Evolutionary conservation across 2,113 vertebrate genomes (phyloP).

Genomic region (Oophaga pumilio): DNA sequence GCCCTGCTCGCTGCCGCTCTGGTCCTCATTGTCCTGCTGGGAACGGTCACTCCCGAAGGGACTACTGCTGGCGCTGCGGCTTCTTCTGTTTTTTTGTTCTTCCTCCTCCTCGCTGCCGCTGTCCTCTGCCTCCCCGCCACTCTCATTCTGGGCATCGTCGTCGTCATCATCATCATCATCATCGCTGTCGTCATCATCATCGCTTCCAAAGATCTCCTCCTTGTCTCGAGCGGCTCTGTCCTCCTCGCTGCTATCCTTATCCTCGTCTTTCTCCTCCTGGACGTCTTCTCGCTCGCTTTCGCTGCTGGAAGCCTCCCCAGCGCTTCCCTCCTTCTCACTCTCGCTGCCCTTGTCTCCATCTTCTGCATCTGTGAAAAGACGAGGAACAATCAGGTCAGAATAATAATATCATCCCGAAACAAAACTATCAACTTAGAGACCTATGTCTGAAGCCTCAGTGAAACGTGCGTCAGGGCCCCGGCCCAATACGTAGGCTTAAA

Average conservation of each 20-base stretch:
- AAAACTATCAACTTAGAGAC: no score
- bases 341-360: constrained; percentile 84
- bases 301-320: constrained; percentile 75
- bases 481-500: no score
- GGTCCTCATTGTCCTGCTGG: constrained; percentile 70
- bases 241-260: constrained; percentile 78
- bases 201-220: constrained; percentile 92
- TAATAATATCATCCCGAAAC: no score
- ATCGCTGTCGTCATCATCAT: constrained; percentile 75
- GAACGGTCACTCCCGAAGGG: constrained; percentile 84
- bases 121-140: constrained; percentile 69
- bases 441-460: no score
- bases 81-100: constrained; percentile 60
- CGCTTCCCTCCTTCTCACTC: constrained; percentile 74
- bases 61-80: constrained; percentile 68
- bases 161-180: constrained; percentile 80
- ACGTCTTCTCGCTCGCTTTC: constrained; percentile 70
- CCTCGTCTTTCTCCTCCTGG: constrained; percentile 63
- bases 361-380: constrained; percentile 71
- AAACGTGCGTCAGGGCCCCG: no score
- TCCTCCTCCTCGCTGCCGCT: constrained; percentile 69
- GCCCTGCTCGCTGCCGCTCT: constrained; percentile 78
- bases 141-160: constrained; percentile 68
- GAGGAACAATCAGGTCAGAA: no score
- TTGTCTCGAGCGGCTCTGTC: constrained; percentile 81